Percentiles rank a stretch among this genome's conserved stretches.
phyloP scores from a whole-genome alignment of 2,888 invertebrate genomes.

The Campoletis raptor region DNA sequence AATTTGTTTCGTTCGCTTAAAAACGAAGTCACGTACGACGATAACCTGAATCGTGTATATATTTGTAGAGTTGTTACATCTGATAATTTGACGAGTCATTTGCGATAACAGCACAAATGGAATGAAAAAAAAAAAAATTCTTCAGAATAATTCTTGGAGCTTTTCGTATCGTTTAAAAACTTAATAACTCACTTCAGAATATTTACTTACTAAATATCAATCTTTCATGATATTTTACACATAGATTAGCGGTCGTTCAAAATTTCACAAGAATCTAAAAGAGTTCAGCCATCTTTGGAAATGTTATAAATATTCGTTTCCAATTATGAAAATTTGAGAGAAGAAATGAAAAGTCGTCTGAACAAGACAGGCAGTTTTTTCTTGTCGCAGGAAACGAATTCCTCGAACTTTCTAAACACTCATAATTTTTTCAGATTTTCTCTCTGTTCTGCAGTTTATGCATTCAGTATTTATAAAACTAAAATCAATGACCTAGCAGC shows the following conservation, averaged over 20 bases:
- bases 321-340: background rate
- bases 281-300: background rate
- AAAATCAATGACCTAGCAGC: background rate
- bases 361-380: background rate
- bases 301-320: background rate
- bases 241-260: background rate
- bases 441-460: background rate
- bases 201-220: conserved; percentile 1
- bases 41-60: conserved; percentile 34
- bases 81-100: background rate
- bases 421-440: too few relatives aligned
- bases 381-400: background rate
- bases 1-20: conserved; percentile 20
- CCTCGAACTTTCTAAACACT: background rate
- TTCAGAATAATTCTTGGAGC: background rate
- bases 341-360: background rate
- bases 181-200: background rate
- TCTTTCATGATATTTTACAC: background rate
- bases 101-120: background rate
- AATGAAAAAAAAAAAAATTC: background rate
- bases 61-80: background rate
- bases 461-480: background rate
- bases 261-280: background rate
- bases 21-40: conserved; percentile 31
- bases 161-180: background rate